Evolutionary conservation across 2,888 invertebrate genomes (phyloP).

Genomic region (Zelleria hepariella): DNA sequence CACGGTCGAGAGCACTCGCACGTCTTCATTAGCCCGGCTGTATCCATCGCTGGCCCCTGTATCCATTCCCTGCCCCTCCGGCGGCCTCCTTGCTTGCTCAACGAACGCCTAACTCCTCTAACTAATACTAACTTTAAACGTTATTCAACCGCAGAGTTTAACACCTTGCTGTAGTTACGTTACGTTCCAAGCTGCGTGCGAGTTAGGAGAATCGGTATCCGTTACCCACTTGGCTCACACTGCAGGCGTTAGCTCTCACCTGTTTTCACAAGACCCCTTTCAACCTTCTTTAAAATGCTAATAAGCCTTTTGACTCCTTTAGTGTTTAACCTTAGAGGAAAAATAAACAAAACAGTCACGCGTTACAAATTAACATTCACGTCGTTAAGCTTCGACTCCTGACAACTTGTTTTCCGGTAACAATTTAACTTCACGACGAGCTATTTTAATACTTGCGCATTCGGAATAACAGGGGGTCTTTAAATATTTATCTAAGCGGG

Average conservation of each 20-base stretch:
- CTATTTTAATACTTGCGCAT: constrained; percentile 32
- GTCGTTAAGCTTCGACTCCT: constrained; percentile 28
- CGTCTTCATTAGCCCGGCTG: constrained; percentile 54
- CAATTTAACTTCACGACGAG: constrained; percentile 54
- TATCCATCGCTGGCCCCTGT: constrained; percentile 7
- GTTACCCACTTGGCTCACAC: background rate
- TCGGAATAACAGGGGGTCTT: constrained; percentile 40
- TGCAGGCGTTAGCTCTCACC: background rate
- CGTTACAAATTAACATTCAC: constrained; percentile 54
- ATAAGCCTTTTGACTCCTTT: background rate
- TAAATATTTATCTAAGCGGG: constrained; percentile 65
- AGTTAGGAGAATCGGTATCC: background rate
- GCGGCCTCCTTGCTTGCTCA: constrained; percentile 43
- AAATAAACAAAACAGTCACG: constrained; percentile 27
- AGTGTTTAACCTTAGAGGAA: constrained; percentile 21
- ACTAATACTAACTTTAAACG: background rate
- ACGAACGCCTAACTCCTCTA: constrained; percentile 13
- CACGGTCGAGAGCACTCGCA: constrained; percentile 64
- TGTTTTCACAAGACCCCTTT: constrained; percentile 1
- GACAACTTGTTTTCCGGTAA: constrained; percentile 59
- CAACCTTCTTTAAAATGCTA: constrained; percentile 2
- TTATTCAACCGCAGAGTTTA: background rate
- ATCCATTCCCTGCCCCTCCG: background rate
- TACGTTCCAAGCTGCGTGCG: background rate
- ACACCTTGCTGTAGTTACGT: background rate